Percentiles rank a stretch among this genome's conserved stretches.
These are phyloP conservation scores for Chironomus tentans DNA, from an alignment of 2,888 invertebrate genomes.

Conservation along the genomic window DNA sequence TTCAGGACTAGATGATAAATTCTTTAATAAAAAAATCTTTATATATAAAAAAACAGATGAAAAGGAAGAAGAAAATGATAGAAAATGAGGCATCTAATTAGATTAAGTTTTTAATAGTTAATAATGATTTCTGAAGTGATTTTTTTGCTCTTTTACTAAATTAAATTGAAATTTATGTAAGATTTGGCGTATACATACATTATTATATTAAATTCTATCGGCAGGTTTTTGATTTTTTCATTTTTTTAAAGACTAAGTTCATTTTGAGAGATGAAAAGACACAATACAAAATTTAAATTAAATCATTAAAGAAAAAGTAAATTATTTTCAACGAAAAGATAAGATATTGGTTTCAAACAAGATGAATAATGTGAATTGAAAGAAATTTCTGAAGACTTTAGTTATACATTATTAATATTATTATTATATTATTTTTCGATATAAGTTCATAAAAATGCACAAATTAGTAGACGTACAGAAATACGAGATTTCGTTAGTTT, in stretches of 20 bases:
- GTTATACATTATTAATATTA: background rate
- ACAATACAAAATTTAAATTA: background rate
- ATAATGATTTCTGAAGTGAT: constrained; percentile 2
- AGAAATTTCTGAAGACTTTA: background rate
- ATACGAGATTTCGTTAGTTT: background rate
- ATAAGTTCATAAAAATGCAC: background rate
- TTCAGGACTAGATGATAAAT: background rate
- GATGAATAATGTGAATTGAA: background rate
- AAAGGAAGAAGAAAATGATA: background rate
- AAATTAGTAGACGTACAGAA: background rate
- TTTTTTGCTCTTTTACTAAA: background rate
- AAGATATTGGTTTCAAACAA: background rate
- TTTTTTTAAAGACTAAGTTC: background rate
- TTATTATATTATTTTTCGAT: background rate
- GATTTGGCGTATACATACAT: background rate
- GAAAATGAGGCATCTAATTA: constrained; percentile 15
- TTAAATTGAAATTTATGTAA: constrained; percentile 8
- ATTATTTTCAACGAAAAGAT: background rate
- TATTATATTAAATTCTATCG: background rate
- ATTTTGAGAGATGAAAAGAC: constrained; percentile 2
- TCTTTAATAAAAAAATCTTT: background rate
- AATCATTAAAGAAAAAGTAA: too few relatives aligned
- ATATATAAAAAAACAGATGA: background rate
- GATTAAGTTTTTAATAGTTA: background rate
- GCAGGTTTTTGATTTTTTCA: background rate